Evolutionary conservation across 2,113 vertebrate species (phyloP).

Genomic region (Percina caprodes): DNA sequence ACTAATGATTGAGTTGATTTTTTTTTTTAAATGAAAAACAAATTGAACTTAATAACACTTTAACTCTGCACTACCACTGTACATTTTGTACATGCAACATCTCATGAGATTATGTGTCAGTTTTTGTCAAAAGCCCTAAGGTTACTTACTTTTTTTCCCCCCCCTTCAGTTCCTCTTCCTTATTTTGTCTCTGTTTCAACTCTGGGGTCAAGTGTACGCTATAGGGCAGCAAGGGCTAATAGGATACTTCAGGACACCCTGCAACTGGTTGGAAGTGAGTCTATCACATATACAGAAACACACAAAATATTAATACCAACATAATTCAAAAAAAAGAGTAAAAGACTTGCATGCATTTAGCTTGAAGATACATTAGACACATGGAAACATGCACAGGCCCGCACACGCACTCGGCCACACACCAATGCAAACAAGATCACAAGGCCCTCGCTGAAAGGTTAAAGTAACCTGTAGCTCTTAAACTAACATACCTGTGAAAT

Average conservation of each 20-base stretch:
- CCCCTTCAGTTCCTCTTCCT: slow-evolving; percentile 82
- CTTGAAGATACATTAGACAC: background rate
- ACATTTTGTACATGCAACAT: background rate
- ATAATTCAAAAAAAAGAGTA: background rate
- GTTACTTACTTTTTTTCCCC: background rate
- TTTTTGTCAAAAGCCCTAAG: background rate
- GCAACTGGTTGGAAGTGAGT: slow-evolving; percentile 85
- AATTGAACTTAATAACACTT: background rate
- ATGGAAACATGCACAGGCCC: background rate
- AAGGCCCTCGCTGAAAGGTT: slow-evolving; percentile 31
- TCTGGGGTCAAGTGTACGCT: slow-evolving; percentile 73
- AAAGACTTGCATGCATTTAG: background rate
- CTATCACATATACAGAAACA: background rate
- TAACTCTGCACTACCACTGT: background rate
- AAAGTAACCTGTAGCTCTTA: slow-evolving; percentile 49
- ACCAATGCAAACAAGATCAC: slow-evolving; percentile 44
- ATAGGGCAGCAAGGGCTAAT: slow-evolving; percentile 71
- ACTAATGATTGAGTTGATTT: background rate
- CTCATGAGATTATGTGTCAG: background rate
- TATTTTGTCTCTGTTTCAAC: slow-evolving; percentile 74
- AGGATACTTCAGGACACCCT: slow-evolving; percentile 72
- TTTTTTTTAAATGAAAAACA: background rate
- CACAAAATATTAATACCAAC: background rate
- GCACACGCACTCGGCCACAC: background rate
- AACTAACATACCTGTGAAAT: slow-evolving; percentile 42